These are phyloP conservation scores for Stomatorhinus walkeri DNA, from an alignment of 2,797 vertebrate species.

Conservation along the genomic window DNA sequence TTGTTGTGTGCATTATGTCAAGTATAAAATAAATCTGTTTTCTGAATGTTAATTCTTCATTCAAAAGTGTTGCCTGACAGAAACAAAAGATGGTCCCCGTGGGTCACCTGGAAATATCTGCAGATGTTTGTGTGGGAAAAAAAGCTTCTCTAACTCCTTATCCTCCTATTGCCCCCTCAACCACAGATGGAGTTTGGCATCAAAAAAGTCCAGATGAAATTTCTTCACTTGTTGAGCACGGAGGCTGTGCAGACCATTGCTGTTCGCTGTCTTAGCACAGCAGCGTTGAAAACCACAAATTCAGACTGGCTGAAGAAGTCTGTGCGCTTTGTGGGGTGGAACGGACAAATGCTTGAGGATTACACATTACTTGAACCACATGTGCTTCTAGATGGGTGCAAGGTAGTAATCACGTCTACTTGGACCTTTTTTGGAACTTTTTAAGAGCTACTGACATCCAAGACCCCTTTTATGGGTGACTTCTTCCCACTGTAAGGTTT, in stretches of 20 bases:
- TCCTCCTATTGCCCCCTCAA: constrained; percentile 33
- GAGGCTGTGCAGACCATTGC: constrained; percentile 81
- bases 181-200: constrained; percentile 76
- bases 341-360: constrained; percentile 78
- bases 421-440: background rate
- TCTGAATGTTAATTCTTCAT: background rate
- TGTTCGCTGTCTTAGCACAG: constrained; percentile 75
- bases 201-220: constrained; percentile 96
- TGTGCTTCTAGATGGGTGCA: constrained; percentile 80
- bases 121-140: background rate
- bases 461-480: background rate
- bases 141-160: background rate
- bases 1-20: background rate
- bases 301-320: constrained; percentile 41
- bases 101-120: background rate
- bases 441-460: constrained; percentile 3
- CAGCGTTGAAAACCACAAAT: constrained; percentile 42
- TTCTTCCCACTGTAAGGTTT: background rate
- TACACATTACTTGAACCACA: constrained; percentile 74
- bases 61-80: background rate
- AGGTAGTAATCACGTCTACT: constrained; percentile 62
- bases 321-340: constrained; percentile 82
- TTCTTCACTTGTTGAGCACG: constrained; percentile 87
- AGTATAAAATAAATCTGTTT: background rate
- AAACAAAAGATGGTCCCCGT: background rate